Base-by-base conservation (phyloP, 2,888 invertebrate species). In the Globia sparganii region DNA sequence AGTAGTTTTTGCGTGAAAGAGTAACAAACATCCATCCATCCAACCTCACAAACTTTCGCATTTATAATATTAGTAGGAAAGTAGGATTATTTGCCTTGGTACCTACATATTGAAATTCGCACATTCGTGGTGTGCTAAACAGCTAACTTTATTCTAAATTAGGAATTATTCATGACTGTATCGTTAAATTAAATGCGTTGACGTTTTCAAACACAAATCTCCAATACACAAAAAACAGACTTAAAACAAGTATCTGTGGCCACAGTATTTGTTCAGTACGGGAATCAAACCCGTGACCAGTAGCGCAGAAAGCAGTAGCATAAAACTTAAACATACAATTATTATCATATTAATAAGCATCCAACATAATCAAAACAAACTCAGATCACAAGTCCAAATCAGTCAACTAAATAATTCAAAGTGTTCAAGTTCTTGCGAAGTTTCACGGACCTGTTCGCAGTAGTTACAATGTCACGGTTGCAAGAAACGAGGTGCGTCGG, bases 381-480 rank as follows among this genome's bases (percentile, higher is more conserved):
- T 68, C 18, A 15, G 21, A 37, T 15, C 28, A 34, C 67, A 68
- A 69, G 8, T 72, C 62, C 74, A 75, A 80, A 80, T 68, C 71
- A 75, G 28, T 85, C 66, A 68, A 49, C 59, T 77, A 65, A 72
- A 73, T 75, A 72, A 70, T 72, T 78, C 65, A 56, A 81, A 71
- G 53, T 72, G 67, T 86, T 85, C 86, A 86, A 79, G 86, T 84
- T 78, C 65, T 75, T 71, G 73, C 65, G 58, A 76, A 87, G 89
- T 87, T 87, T 87, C 89, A 88, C 85, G 85, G 83, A 86, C 88
- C 75, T 86, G 83, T 75, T 88, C 75, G 75, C 73, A 86, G 84
- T 75, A 86, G 84, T 84, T 85, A 84, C 88, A 88, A 89, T 88
- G 89, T 88, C 88, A 88, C 85, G 88, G 88, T 89, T 88, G 86